phyloP scores from a whole-genome alignment of 1,140 invertebrate genomes.

The Panulirus ornatus region DNA sequence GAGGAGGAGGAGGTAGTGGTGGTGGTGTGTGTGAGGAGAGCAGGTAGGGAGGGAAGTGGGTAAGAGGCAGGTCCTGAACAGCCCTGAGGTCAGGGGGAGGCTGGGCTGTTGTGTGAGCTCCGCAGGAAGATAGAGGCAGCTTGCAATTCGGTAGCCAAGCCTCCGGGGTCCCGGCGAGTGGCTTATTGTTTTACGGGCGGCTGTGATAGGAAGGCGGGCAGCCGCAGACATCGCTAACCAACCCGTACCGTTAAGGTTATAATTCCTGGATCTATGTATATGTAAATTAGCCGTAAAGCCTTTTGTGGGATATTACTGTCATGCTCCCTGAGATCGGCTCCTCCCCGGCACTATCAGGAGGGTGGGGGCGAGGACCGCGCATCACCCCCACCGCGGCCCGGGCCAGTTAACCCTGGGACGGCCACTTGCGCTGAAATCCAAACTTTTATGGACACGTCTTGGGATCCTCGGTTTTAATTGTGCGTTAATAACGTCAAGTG shows the following conservation, averaged over 20 bases:
- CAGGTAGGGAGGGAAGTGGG: neutral
- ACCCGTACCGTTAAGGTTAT: neutral
- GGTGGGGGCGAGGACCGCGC: neutral
- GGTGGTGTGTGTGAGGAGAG: neutral
- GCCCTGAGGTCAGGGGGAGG: too few relatives aligned
- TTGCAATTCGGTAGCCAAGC: neutral
- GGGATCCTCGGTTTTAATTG: conserved; percentile 21
- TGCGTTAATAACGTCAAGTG: conserved; percentile 10
- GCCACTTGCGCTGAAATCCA: neutral
- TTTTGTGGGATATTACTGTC: conserved; percentile 40
- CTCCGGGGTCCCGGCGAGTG: neutral
- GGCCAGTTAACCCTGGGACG: neutral
- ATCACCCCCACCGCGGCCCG: too few relatives aligned
- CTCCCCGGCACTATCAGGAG: neutral
- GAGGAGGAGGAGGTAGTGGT: neutral
- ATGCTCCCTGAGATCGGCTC: conserved; percentile 6
- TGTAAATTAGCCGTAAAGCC: conserved; percentile 45
- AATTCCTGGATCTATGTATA: conserved; percentile 13
- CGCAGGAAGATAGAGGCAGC: neutral
- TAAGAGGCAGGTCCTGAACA: neutral
- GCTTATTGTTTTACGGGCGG: neutral
- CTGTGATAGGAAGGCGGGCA: neutral
- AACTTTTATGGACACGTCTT: neutral
- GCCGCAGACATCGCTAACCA: neutral
- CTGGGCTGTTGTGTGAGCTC: neutral